Evolutionary conservation across 2,113 vertebrate species (phyloP).

Genomic region (Otis tarda): DNA sequence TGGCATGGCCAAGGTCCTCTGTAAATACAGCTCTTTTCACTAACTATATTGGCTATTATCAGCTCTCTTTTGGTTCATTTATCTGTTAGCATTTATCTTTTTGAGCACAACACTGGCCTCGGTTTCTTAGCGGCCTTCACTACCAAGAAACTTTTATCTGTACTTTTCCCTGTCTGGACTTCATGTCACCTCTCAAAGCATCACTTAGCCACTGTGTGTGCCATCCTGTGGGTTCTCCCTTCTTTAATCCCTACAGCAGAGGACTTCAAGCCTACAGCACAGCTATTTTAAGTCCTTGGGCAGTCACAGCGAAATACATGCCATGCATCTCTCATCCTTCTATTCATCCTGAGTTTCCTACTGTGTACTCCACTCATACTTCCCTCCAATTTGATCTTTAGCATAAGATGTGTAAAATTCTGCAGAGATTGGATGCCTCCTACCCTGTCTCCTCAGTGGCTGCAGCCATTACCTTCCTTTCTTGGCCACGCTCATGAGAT

Average conservation of each 20-base stretch:
- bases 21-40: constrained; percentile 11
- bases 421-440: not conserved
- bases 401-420: constrained; percentile 40
- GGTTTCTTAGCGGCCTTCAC: constrained; percentile 63
- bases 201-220: not conserved
- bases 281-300: not conserved
- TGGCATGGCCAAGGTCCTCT: constrained; percentile 39
- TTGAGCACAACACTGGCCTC: constrained; percentile 52
- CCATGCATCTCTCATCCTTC: constrained; percentile 23
- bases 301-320: not conserved
- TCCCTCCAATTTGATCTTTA: constrained; percentile 41
- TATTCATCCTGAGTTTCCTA: constrained; percentile 30
- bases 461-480: constrained; percentile 47
- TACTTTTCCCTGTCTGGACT: constrained; percentile 51
- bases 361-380: constrained; percentile 36
- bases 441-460: constrained; percentile 25
- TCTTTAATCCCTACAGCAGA: constrained; percentile 42
- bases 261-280: constrained; percentile 22
- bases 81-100: constrained; percentile 7
- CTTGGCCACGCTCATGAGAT: constrained; percentile 26
- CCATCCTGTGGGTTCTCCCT: constrained; percentile 34
- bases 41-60: not conserved
- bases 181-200: constrained; percentile 53
- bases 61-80: not conserved
- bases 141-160: constrained; percentile 36